Conservation (phyloP, 2,888 invertebrate genomes). For the Cataglyphis rosenhaueri region DNA sequence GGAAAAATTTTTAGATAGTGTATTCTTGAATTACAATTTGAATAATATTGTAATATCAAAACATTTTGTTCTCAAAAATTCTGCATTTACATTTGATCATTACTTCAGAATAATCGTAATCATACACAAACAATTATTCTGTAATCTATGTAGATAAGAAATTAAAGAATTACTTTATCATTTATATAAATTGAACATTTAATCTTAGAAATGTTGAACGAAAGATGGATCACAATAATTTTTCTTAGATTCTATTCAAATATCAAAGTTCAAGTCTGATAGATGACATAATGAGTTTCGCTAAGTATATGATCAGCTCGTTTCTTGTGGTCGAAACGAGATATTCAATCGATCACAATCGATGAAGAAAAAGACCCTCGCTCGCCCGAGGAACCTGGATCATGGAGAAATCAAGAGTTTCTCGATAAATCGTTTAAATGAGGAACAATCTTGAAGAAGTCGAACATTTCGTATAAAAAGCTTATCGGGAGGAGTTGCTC, state of each 20-base stretch:
- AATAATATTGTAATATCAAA: not conserved
- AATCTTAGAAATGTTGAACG: not conserved
- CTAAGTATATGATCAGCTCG: constrained; percentile 28
- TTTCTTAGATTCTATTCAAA: not conserved
- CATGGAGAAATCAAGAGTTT: constrained; percentile 61
- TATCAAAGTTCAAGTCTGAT: constrained; percentile 21
- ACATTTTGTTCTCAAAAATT: not conserved
- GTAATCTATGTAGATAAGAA: not conserved
- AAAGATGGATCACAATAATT: not conserved
- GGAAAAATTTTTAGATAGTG: not conserved
- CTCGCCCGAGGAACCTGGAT: constrained; percentile 33
- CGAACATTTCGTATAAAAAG: constrained; percentile 55
- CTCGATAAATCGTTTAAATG: constrained; percentile 63
- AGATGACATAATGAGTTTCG: constrained; percentile 23
- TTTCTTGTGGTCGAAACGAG: constrained; percentile 42
- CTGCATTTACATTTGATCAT: not conserved
- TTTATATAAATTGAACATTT: not conserved
- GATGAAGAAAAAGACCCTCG: constrained; percentile 40
- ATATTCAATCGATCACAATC: constrained; percentile 33
- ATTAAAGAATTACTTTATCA: not conserved
- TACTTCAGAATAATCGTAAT: not conserved
- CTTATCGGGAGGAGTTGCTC: not conserved
- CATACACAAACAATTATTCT: not conserved
- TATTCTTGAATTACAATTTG: not conserved
- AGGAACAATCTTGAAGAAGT: constrained; percentile 53